These are phyloP conservation scores for Ciconia stormi DNA, from an alignment of 2,113 vertebrate genomes.

Conservation along the genomic window DNA sequence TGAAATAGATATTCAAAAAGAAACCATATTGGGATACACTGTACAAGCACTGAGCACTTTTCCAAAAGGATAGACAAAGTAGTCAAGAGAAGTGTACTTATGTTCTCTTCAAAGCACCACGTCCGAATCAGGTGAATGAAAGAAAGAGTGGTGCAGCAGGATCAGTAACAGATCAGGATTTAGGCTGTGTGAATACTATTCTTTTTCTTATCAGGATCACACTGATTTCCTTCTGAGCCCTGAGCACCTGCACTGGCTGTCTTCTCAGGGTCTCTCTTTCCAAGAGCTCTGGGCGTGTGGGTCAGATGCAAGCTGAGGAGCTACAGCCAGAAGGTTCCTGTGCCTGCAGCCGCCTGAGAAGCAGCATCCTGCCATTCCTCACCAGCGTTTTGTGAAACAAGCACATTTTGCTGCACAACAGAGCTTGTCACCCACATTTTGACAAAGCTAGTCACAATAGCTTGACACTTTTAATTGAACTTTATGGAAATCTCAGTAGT, in stretches of 20 bases:
- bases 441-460: conserved; percentile 43
- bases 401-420: not conserved
- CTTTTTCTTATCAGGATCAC: not conserved
- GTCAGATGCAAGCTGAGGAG: not conserved
- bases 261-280: not conserved
- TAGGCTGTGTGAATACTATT: not conserved
- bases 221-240: not conserved
- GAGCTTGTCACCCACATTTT: conserved; percentile 3
- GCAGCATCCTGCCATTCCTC: not conserved
- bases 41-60: not conserved
- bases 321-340: accelerated
- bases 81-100: not conserved
- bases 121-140: not conserved
- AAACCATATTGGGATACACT: conserved; percentile 1
- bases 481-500: conserved; percentile 9
- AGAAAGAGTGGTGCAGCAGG: not conserved
- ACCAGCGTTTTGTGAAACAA: not conserved
- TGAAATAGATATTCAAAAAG: conserved; percentile 27
- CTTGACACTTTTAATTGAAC: conserved; percentile 16
- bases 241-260: not conserved
- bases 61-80: not conserved
- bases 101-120: not conserved
- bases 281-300: accelerated
- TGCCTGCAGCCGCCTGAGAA: not conserved
- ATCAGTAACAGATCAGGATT: not conserved